These are phyloP conservation scores for Cepaea nemoralis DNA, from an alignment of 1,140 invertebrate species.

Conservation along the genomic window DNA sequence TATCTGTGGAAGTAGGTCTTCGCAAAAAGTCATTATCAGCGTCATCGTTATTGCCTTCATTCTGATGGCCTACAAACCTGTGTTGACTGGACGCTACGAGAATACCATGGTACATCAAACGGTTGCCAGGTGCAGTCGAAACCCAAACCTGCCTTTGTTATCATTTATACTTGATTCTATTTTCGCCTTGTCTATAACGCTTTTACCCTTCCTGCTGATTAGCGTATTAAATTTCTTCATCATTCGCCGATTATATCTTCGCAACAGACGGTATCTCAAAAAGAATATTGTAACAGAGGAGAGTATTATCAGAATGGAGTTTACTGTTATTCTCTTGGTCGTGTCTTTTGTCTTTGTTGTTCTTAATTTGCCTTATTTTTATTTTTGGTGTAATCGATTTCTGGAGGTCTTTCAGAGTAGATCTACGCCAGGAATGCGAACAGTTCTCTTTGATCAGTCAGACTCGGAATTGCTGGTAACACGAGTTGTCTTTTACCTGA, in stretches of 20 bases:
- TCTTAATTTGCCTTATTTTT: conserved; percentile 62
- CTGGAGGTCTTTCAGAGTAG: conserved; percentile 28
- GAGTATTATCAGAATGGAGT: conserved; percentile 60
- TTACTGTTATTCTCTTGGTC: conserved; percentile 58
- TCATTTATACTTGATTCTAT: conserved; percentile 63
- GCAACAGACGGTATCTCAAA: conserved; percentile 42
- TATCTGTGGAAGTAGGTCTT: conserved; percentile 45
- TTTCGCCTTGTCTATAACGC: conserved; percentile 61
- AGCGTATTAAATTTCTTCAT: conserved; percentile 60
- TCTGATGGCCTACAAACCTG: conserved; percentile 59
- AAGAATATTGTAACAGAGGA: conserved; percentile 56
- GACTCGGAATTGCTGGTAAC: conserved; percentile 54
- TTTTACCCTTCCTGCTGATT: conserved; percentile 62
- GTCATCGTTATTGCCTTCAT: conserved; percentile 45
- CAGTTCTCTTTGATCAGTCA: conserved; percentile 3
- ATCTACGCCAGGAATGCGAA: no score
- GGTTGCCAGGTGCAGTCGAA: conserved; percentile 49
- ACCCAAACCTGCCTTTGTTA: conserved; percentile 46
- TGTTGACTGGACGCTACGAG: conserved; percentile 50
- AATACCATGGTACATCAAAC: conserved; percentile 42
- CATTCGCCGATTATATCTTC: conserved; percentile 51
- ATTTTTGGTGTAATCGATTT: conserved; percentile 59
- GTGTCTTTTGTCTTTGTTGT: conserved; percentile 58
- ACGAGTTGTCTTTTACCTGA: conserved; percentile 65
- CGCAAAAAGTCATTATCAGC: conserved; percentile 49